These are phyloP conservation scores for Eubasilissa regina DNA, from an alignment of 1,140 invertebrate species.

Conservation along the genomic window DNA sequence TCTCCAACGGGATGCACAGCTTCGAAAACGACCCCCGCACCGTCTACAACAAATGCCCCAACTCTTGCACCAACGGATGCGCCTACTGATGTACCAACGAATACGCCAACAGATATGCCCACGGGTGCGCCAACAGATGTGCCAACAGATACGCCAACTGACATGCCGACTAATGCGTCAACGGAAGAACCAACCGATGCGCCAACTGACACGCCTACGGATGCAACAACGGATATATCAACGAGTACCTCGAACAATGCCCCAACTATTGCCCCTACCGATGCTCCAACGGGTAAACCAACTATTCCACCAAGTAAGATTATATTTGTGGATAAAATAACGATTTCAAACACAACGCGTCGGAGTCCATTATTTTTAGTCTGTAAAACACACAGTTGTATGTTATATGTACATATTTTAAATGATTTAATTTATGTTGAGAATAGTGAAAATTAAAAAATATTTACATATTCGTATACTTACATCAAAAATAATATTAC, in stretches of 20 bases:
- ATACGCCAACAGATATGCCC: conserved; percentile 12
- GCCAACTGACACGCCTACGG: conserved; percentile 18
- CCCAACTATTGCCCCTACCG: conserved; percentile 2
- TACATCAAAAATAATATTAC: too few relatives aligned
- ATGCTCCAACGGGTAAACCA: conserved; percentile 19
- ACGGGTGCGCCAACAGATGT: not conserved
- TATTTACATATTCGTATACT: too few relatives aligned
- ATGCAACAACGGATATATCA: not conserved
- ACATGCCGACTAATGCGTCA: conserved; percentile 5
- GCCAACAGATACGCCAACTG: conserved; percentile 18
- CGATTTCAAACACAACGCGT: not conserved
- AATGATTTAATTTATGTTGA: too few relatives aligned
- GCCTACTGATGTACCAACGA: conserved; percentile 11
- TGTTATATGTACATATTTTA: too few relatives aligned
- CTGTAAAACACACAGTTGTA: not conserved
- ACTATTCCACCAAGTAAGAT: not conserved
- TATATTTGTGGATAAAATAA: not conserved
- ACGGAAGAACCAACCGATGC: conserved; percentile 21
- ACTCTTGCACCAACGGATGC: conserved; percentile 15
- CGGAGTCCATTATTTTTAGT: not conserved
- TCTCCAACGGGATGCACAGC: too few relatives aligned
- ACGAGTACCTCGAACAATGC: not conserved
- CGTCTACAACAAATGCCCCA: not conserved
- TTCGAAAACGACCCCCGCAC: not conserved
- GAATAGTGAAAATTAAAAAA: too few relatives aligned